Percentiles rank a stretch among this genome's conserved stretches.
phyloP scores from a whole-genome alignment of 2,113 vertebrate genomes.

The Seriola rivoliana region DNA sequence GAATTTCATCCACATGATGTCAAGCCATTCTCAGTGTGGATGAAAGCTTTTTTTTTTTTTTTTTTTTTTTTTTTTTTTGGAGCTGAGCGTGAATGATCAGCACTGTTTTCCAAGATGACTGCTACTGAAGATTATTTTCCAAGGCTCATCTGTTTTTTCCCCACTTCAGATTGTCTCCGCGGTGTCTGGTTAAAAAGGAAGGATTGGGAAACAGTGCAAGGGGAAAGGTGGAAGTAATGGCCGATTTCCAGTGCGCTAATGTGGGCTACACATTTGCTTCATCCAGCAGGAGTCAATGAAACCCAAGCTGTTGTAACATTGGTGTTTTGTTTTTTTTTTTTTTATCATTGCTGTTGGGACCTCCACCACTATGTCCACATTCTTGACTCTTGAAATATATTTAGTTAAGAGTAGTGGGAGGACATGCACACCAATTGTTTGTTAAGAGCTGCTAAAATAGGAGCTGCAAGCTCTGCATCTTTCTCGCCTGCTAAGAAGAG shows the following conservation, averaged over 20 bases:
- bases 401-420: conserved; percentile 13
- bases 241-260: conserved; percentile 22
- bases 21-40: background rate
- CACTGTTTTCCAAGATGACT: conserved; percentile 33
- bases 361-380: conserved; percentile 19
- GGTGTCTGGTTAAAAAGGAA: background rate
- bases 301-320: background rate
- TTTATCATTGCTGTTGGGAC: background rate
- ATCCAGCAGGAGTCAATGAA: conserved; percentile 14
- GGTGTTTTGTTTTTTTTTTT: background rate
- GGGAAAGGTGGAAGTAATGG: conserved; percentile 15
- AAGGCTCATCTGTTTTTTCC: background rate
- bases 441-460: conserved; percentile 33
- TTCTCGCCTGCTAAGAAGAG: conserved; percentile 22
- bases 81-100: background rate
- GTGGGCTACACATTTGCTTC: background rate
- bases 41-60: background rate
- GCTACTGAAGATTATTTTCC: conserved; percentile 11
- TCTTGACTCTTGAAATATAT: conserved; percentile 43
- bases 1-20: conserved; percentile 31
- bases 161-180: conserved; percentile 8
- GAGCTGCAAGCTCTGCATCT: conserved; percentile 20
- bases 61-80: background rate
- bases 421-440: conserved; percentile 22
- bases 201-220: background rate